Conservation (phyloP, 2,797 vertebrate species). For the Falco concolor region DNA sequence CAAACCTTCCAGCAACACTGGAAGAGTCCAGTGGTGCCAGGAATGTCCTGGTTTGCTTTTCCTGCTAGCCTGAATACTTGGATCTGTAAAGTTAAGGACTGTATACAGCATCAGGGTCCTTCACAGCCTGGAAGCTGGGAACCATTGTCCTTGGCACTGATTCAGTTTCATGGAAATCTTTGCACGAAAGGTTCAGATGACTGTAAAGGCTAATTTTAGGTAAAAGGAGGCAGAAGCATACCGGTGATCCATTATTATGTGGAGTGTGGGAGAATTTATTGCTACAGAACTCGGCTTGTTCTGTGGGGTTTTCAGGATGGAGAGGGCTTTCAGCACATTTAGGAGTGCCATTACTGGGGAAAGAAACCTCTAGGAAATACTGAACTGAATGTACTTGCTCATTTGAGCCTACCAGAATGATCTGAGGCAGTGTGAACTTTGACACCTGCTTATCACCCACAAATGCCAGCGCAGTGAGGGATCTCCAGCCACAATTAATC, state of each 20-base stretch:
- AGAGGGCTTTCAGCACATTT: background rate
- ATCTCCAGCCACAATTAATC: background rate
- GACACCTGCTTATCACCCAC: background rate
- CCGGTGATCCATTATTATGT: rapidly evolving
- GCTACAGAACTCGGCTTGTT: background rate
- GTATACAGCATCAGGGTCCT: background rate
- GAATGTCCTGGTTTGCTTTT: background rate
- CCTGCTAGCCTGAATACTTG: background rate
- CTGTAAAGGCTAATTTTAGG: background rate
- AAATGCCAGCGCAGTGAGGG: background rate
- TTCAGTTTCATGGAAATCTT: background rate
- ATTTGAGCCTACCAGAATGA: background rate
- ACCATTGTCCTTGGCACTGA: background rate
- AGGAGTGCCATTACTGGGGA: background rate
- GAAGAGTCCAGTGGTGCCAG: background rate
- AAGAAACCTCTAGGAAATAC: background rate
- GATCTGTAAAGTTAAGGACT: background rate
- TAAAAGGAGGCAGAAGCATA: background rate
- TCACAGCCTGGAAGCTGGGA: background rate
- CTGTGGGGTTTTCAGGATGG: background rate
- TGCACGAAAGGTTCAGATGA: background rate
- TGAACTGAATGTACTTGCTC: background rate
- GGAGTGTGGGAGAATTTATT: background rate
- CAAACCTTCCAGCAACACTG: background rate
- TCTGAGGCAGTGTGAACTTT: background rate